A percentile compares a stretch with the other conserved stretches of the same genome.
These are phyloP conservation scores for Meghimatium bilineatum DNA, from an alignment of 2,888 invertebrate species.

Conservation along the genomic window DNA sequence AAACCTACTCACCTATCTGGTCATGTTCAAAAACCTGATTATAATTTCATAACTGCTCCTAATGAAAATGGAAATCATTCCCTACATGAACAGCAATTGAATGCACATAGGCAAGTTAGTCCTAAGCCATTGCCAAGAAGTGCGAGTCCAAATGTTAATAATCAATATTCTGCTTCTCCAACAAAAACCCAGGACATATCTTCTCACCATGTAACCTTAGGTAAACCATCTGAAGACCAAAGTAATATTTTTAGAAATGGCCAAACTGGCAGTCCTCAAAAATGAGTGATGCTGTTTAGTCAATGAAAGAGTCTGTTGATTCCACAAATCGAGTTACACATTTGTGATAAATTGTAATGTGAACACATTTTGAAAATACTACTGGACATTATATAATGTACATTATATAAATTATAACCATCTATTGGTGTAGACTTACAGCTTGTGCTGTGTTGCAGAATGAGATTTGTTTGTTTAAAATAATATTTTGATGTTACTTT, in stretches of 20 bases:
- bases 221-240: too few species aligned
- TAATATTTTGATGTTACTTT: too few species aligned
- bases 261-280: neutral
- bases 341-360: neutral
- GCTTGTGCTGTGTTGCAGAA: too few species aligned
- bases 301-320: conserved; percentile 27
- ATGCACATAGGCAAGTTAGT: neutral
- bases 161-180: neutral
- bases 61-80: neutral
- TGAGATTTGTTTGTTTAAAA: too few species aligned
- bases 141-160: neutral
- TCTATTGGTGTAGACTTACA: too few species aligned
- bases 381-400: too few species aligned
- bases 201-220: too few species aligned
- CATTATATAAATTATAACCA: too few species aligned
- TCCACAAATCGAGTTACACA: conserved; percentile 37
- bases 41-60: neutral
- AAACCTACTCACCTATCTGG: neutral
- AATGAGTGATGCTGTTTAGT: neutral
- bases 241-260: neutral
- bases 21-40: neutral
- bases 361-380: too few species aligned
- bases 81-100: neutral
- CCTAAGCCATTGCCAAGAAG: neutral
- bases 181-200: too few species aligned